phyloP scores from a whole-genome alignment of 2,888 invertebrate species.

The Melieria picta region DNA sequence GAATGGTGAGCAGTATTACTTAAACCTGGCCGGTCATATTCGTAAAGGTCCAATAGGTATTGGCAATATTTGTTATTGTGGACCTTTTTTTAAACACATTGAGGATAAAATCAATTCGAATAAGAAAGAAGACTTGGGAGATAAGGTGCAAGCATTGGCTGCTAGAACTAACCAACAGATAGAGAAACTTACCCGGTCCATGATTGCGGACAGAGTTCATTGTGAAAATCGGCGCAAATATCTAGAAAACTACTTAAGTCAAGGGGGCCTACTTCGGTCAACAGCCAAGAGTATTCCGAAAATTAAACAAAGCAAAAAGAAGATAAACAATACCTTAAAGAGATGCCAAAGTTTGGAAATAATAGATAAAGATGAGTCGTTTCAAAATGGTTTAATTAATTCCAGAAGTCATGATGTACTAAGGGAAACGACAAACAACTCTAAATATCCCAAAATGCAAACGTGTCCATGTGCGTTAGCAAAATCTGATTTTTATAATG shows the following conservation, averaged over 20 bases:
- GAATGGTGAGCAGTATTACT: slow-evolving; percentile 92
- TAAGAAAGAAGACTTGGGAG: slow-evolving; percentile 71
- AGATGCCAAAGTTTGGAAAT: slow-evolving; percentile 79
- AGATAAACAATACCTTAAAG: slow-evolving; percentile 70
- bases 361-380: slow-evolving; percentile 65
- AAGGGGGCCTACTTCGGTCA: slow-evolving; percentile 73
- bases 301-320: slow-evolving; percentile 66
- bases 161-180: slow-evolving; percentile 78
- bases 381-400: slow-evolving; percentile 50
- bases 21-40: slow-evolving; percentile 94
- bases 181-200: slow-evolving; percentile 71
- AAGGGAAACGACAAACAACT: slow-evolving; percentile 45
- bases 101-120: slow-evolving; percentile 84
- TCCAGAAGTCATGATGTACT: slow-evolving; percentile 69
- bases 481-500: slow-evolving; percentile 51
- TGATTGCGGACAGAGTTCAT: slow-evolving; percentile 60
- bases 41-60: slow-evolving; percentile 95
- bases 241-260: slow-evolving; percentile 76
- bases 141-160: slow-evolving; percentile 83
- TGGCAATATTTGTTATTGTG: slow-evolving; percentile 92
- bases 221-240: slow-evolving; percentile 72
- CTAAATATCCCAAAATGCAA: too few species aligned
- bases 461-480: too few species aligned
- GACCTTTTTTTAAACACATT: slow-evolving; percentile 88
- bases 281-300: slow-evolving; percentile 68